Evolutionary conservation across 2,888 invertebrate genomes (phyloP).

Genomic region (Tetanocera ferruginea): DNA sequence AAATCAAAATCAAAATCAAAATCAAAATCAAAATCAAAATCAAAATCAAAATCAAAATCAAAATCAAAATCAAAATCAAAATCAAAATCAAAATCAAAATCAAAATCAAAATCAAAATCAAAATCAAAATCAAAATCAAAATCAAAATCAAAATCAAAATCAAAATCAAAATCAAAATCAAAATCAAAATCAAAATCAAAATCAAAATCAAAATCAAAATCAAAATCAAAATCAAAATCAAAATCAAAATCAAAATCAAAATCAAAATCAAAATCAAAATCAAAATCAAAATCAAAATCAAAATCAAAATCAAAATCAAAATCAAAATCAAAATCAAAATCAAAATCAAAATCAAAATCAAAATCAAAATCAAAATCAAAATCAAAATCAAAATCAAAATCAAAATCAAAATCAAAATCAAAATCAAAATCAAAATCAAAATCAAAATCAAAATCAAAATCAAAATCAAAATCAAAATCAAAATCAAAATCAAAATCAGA

Average conservation of each 20-base stretch:
- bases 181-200: not conserved
- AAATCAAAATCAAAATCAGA: not conserved
- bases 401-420: too few relatives aligned
- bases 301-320: not conserved
- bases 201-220: not conserved
- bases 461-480: not conserved
- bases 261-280: too few relatives aligned
- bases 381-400: not conserved
- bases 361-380: not conserved
- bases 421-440: not conserved
- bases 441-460: too few relatives aligned
- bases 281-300: not conserved
- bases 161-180: not conserved
- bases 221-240: not conserved
- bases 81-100: not conserved
- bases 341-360: too few relatives aligned
- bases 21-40: not conserved
- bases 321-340: not conserved
- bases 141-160: not conserved
- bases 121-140: not conserved
- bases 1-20: not conserved
- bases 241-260: not conserved
- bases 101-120: not conserved
- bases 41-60: not conserved
- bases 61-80: not conserved